Evolutionary conservation across 2,888 invertebrate genomes (phyloP).

Genomic region (Entomobrya proxima): DNA sequence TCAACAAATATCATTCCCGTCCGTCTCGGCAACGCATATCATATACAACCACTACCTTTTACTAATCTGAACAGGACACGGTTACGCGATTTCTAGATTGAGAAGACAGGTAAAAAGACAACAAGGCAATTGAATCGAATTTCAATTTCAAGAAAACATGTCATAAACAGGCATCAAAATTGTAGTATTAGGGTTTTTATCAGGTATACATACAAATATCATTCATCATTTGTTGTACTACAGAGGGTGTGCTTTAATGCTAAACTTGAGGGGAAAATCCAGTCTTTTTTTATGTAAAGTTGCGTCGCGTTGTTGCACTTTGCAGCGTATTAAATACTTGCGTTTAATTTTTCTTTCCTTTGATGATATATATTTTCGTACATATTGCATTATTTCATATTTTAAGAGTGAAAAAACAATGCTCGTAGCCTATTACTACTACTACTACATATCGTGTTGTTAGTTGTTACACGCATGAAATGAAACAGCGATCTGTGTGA

Average conservation of each 20-base stretch:
- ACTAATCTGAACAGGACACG: slow-evolving; percentile 29
- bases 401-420: neutral
- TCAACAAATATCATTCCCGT: neutral
- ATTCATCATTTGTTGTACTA: no score
- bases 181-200: no score
- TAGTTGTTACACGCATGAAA: slow-evolving; percentile 9
- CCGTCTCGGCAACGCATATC: neutral
- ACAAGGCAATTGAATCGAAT: slow-evolving; percentile 17
- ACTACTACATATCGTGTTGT: neutral
- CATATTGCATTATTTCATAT: no score
- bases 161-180: no score
- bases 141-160: slow-evolving; percentile 19
- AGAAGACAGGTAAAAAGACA: neutral
- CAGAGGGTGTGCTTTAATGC: no score
- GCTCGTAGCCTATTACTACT: neutral
- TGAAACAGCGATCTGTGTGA: neutral
- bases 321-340: no score
- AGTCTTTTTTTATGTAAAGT: no score
- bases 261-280: no score
- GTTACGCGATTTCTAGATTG: neutral
- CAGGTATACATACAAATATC: no score
- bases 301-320: no score
- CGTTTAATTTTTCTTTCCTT: no score
- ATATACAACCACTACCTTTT: neutral
- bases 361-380: no score